Evolutionary conservation across 1,140 invertebrate genomes (phyloP).

Genomic region (Daktulosphaira vitifoliae): DNA sequence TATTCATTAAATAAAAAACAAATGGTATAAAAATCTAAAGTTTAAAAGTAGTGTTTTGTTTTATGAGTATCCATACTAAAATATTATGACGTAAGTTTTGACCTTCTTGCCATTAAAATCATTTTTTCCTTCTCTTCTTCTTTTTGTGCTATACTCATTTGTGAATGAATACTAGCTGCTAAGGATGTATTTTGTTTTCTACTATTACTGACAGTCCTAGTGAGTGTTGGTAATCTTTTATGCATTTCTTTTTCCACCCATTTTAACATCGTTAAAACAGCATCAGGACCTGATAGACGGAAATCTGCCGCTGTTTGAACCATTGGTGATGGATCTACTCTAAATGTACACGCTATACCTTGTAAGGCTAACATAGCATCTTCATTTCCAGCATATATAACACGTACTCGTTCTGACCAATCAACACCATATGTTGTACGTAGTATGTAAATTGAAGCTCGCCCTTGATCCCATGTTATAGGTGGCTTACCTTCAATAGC

Average conservation of each 20-base stretch:
- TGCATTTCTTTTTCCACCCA: conserved; percentile 80
- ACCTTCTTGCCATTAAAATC: conserved; percentile 30
- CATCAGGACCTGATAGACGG: conserved; percentile 74
- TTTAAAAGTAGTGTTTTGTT: background rate
- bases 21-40: background rate
- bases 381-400: conserved; percentile 85
- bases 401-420: conserved; percentile 81
- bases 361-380: conserved; percentile 81
- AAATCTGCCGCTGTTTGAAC: conserved; percentile 76
- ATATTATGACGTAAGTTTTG: conserved; percentile 20
- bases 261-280: conserved; percentile 76
- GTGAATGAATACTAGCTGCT: conserved; percentile 37
- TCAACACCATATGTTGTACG: conserved; percentile 81
- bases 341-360: conserved; percentile 83
- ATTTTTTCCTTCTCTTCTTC: conserved; percentile 36
- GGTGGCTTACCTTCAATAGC: conserved; percentile 83
- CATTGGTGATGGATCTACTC: conserved; percentile 73
- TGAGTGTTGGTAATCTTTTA: conserved; percentile 54
- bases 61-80: too few relatives aligned
- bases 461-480: conserved; percentile 83
- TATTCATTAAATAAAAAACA: background rate
- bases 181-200: conserved; percentile 27
- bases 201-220: conserved; percentile 25
- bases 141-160: conserved; percentile 41
- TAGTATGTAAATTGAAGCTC: conserved; percentile 80